Evolutionary conservation across 2,113 vertebrate genomes (phyloP).

Genomic region (Rissa tridactyla): DNA sequence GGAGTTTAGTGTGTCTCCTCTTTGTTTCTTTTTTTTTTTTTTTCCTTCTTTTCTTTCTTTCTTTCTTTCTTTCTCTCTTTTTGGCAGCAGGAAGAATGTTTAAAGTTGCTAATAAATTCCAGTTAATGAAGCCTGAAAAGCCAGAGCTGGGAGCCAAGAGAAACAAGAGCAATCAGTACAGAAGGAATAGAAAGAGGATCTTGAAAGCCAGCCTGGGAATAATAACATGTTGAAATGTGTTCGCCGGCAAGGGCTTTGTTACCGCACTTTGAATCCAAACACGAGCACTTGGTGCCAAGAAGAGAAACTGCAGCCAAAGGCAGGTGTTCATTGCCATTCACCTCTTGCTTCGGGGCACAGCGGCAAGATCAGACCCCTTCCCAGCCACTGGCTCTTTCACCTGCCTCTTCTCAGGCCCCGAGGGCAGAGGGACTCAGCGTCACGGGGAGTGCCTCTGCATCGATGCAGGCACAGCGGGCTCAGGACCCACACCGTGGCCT

Average conservation of each 20-base stretch:
- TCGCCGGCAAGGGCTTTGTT: conserved; percentile 57
- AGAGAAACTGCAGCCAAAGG: conserved; percentile 50
- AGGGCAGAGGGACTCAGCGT: background rate
- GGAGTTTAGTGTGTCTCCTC: background rate
- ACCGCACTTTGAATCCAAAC: conserved; percentile 43
- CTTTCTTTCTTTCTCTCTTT: background rate
- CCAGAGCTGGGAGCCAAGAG: conserved; percentile 54
- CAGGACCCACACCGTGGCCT: fast-evolving
- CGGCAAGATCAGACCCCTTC: conserved; percentile 61
- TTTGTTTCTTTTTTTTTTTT: background rate
- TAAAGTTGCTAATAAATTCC: conserved; percentile 70
- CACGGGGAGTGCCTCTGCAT: background rate
- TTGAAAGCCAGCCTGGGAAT: conserved; percentile 60
- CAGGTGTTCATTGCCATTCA: conserved; percentile 66
- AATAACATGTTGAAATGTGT: conserved; percentile 67
- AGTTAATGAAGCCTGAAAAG: conserved; percentile 71
- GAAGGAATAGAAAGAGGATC: conserved; percentile 65
- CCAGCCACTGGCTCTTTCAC: conserved; percentile 61
- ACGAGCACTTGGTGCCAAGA: background rate
- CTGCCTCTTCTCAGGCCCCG: conserved; percentile 1
- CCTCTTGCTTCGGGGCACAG: conserved; percentile 14
- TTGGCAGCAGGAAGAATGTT: conserved; percentile 48
- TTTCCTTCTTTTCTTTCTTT: background rate
- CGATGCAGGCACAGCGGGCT: fast-evolving
- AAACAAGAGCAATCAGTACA: conserved; percentile 62